Base-by-base conservation (phyloP, 2,888 invertebrate species). In the Athalia rosae region DNA sequence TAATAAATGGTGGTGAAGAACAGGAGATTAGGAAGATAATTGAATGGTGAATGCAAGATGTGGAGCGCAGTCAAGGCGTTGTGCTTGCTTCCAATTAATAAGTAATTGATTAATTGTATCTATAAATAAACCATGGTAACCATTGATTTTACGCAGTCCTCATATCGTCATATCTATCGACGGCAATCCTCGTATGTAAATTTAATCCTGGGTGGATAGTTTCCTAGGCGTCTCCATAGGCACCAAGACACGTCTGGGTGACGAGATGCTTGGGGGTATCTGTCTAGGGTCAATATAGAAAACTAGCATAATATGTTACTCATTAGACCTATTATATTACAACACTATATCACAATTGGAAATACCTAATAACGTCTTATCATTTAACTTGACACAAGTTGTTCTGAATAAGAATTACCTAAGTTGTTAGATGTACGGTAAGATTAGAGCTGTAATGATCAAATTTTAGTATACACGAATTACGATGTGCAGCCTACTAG, bases 41-140 rank as follows among this genome's bases (percentile, higher is more conserved):
- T 74, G 61, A 74, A 61, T 62, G 73, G 73, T 74, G 74, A 74
- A 15, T 61, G 61, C 73, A 62, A 61, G 47, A 62, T 48, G 78
- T 59, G 78, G 79, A 67, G 79, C 64, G 71, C 56, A 62, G 79
- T 81, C 80, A 76, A 79, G 81, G 80, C 76, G 76, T 80, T 73
- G 81, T 83, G 76, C 82, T 83, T 79, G 76, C 81, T 80, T 83
- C 79, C 77, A 80, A 83, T 80, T 77, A 80, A 83, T 80, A 79
- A 83, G 81, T 83, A 84, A 83, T 80, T 80, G 81, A 84, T 84
- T 82, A 81, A 81, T 83, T 87, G 83, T 87, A 86, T 83, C 81
- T 83, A 84, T 81, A 85, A 87, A 87, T 87, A 87, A 88, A 87
- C 47, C 47, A 74, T 61, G 47, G 74, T 74, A 50, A 74, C 74